Evolutionary conservation across 2,113 vertebrate genomes (phyloP).

Genomic region (Colaptes auratus): DNA sequence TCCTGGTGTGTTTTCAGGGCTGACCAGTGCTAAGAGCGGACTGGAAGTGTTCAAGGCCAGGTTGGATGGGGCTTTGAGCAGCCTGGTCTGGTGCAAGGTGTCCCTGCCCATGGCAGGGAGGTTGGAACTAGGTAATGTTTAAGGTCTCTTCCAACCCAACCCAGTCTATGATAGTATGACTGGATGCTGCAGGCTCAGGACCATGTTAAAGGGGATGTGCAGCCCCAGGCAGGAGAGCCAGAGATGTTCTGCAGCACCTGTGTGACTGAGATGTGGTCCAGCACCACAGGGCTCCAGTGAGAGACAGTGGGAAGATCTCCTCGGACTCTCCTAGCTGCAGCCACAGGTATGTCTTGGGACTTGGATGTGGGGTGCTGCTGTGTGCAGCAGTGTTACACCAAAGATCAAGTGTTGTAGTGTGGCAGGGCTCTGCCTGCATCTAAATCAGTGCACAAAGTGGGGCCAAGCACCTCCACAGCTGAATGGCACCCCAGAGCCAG

Average conservation of each 20-base stretch:
- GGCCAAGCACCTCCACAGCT: not conserved
- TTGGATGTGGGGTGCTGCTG: not conserved
- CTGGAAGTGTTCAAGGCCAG: not conserved
- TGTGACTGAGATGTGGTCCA: fast-evolving
- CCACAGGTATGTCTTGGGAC: not conserved
- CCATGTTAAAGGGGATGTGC: fast-evolving
- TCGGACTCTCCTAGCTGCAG: fast-evolving
- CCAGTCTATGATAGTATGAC: not conserved
- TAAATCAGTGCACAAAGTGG: not conserved
- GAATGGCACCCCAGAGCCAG: not conserved
- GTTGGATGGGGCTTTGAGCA: not conserved
- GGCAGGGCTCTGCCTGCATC: not conserved
- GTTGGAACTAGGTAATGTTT: not conserved
- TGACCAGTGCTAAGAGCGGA: not conserved
- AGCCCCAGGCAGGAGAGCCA: fast-evolving
- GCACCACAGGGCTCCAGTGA: fast-evolving
- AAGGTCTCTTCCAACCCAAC: not conserved
- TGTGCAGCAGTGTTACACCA: fast-evolving
- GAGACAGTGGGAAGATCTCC: not conserved
- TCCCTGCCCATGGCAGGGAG: no score
- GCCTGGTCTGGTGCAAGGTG: not conserved
- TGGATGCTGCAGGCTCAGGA: not conserved
- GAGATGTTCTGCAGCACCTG: not conserved
- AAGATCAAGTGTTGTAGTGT: fast-evolving
- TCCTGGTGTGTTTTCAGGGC: not conserved